Conservation (phyloP, 2,113 vertebrate genomes). For the Callopanchax toddi region DNA sequence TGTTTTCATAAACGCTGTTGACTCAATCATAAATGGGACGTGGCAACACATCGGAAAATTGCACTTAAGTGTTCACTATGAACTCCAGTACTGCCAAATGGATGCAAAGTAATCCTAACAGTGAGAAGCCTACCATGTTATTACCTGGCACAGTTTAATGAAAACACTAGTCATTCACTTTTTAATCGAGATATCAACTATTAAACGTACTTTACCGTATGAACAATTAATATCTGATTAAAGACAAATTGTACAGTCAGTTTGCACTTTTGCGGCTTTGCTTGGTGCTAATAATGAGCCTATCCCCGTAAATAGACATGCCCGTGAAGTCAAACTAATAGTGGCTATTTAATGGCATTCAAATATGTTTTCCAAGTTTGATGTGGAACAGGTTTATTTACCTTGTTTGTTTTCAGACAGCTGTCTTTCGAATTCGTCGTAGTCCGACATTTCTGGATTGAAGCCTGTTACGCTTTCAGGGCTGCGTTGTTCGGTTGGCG, state of each 20-base stretch:
- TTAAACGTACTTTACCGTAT: no score
- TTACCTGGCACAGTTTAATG: background rate
- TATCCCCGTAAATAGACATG: slow-evolving; percentile 53
- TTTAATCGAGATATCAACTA: no score
- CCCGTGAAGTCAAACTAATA: slow-evolving; percentile 6
- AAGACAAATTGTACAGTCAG: background rate
- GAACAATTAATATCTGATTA: no score
- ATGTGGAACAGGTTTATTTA: slow-evolving; percentile 31
- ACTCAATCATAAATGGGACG: background rate
- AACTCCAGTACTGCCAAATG: no score
- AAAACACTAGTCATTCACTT: background rate
- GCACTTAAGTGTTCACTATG: no score
- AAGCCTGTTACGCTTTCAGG: slow-evolving; percentile 45
- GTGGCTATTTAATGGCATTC: background rate
- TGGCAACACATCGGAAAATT: background rate
- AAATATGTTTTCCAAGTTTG: background rate
- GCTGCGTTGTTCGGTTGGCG: slow-evolving; percentile 62
- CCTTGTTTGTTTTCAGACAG: slow-evolving; percentile 91
- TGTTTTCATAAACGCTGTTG: background rate
- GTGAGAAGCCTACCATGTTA: background rate
- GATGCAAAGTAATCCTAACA: no score
- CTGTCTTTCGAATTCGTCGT: slow-evolving; percentile 91
- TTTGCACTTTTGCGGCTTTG: no score
- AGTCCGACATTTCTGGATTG: slow-evolving; percentile 85
- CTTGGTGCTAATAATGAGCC: slow-evolving; percentile 10